Evolutionary conservation across 2,113 vertebrate species (phyloP), one percentile per base, ranked within the genome.

Genomic region (Cololabis saira): DNA sequence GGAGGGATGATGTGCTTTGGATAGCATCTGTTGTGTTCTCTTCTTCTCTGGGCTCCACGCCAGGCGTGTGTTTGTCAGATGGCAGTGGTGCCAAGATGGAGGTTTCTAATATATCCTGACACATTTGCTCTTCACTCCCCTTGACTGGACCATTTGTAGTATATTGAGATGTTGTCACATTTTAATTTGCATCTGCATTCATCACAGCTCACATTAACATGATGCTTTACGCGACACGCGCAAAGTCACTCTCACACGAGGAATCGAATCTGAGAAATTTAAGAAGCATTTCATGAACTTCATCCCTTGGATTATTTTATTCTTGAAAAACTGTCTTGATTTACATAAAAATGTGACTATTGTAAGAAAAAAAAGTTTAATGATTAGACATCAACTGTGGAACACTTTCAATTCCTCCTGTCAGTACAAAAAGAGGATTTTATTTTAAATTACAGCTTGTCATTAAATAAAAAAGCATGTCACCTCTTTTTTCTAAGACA

Each of bases 21-120:
- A 83, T 86, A 80, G 73, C 89, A 92, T 89, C 88, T 91, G 90
- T 84, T 87, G 82, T 86, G 77, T 83, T 76, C 69, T 75, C 71
- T 51, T 73, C 61, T 81, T 61, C 64, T 77, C 81, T 56, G 68
- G 90, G 90, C 89, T 44, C 56, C 67, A 12, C 63, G 87, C 88
- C 89, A 91, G 78, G 57, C 76, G 44, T 71, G 74, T 82, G 84
- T 86, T 91, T 84, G 82, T 89, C 84, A 87, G 83, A 81, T 82
- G 81, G 86, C 86, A 81, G 64, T 4, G 63, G 51, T 72, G 78
- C 66, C 87, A 84, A 87, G 85, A 87, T 81, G 76, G 71, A 83
- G 78, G 80, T 65, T 78, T 78, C 57, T 84, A 82, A 87, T 86
- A 78, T 81, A 78, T 74, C 67, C 57, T 74, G 82, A 84, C 85